These are phyloP conservation scores for Pedicia rivosa DNA, from an alignment of 2,888 invertebrate genomes.

Conservation along the genomic window DNA sequence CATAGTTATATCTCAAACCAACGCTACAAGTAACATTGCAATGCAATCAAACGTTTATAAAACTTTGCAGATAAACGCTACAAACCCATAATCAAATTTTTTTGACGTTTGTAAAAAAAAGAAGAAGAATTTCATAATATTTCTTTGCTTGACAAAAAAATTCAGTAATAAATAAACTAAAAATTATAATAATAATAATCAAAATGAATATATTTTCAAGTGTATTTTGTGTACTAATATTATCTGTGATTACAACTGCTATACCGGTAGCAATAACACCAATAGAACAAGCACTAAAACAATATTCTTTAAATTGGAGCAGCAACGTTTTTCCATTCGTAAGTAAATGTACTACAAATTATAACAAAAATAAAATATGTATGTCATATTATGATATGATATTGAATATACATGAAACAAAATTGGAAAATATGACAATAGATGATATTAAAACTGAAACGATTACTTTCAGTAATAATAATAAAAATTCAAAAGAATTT, in stretches of 20 bases:
- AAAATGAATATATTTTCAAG: neutral
- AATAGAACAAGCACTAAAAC: neutral
- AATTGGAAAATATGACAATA: neutral
- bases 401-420: neutral
- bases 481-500: neutral
- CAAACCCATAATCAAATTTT: no score
- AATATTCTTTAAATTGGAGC: neutral
- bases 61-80: no score
- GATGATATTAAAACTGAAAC: neutral
- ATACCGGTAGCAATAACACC: neutral
- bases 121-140: no score
- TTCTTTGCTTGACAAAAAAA: no score
- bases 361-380: neutral
- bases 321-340: no score
- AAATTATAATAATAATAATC: no score
- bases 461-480: no score
- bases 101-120: no score
- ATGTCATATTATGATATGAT: neutral
- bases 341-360: neutral
- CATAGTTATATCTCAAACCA: no score
- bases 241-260: neutral
- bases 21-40: no score
- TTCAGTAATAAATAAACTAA: no score
- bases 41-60: no score
- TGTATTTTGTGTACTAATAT: neutral